These are phyloP conservation scores for Vesta saturnalis DNA, from an alignment of 2,888 invertebrate species.

Conservation along the genomic window DNA sequence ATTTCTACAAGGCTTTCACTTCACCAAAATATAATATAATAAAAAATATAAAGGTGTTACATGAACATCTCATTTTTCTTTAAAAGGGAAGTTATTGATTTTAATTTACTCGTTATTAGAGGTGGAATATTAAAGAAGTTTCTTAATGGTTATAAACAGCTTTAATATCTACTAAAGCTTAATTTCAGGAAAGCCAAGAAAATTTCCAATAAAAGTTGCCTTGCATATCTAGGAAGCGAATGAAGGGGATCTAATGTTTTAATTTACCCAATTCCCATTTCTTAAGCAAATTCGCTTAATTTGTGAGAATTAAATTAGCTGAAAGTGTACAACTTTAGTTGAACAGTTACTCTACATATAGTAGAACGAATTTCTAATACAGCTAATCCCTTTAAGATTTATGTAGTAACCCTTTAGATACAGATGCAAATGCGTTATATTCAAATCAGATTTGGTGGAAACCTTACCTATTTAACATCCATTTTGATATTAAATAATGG, in stretches of 20 bases:
- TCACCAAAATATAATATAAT: conserved; percentile 23
- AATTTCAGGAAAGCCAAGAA: not conserved
- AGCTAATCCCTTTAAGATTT: conserved; percentile 47
- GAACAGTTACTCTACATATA: conserved; percentile 36
- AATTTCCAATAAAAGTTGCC: conserved; percentile 22
- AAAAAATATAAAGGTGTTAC: conserved; percentile 13
- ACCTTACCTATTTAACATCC: conserved; percentile 39
- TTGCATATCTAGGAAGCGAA: conserved; percentile 21
- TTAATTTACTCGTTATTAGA: not conserved
- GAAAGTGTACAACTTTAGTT: conserved; percentile 50
- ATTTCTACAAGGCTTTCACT: conserved; percentile 29
- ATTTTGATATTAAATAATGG: conserved; percentile 36
- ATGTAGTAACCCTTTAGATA: conserved; percentile 42
- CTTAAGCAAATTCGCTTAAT: conserved; percentile 48
- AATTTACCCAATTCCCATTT: conserved; percentile 46
- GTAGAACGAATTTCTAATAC: conserved; percentile 45
- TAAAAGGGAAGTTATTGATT: not conserved
- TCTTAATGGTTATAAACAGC: conserved; percentile 28
- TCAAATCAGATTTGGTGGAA: conserved; percentile 39
- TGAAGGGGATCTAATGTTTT: conserved; percentile 28
- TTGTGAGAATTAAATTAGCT: conserved; percentile 50
- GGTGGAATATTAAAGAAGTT: conserved; percentile 2
- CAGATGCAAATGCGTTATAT: conserved; percentile 46
- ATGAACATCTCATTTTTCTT: not conserved
- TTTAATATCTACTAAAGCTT: conserved; percentile 4